These are phyloP conservation scores for Lagria hirta DNA, from an alignment of 2,888 invertebrate species.

Conservation along the genomic window DNA sequence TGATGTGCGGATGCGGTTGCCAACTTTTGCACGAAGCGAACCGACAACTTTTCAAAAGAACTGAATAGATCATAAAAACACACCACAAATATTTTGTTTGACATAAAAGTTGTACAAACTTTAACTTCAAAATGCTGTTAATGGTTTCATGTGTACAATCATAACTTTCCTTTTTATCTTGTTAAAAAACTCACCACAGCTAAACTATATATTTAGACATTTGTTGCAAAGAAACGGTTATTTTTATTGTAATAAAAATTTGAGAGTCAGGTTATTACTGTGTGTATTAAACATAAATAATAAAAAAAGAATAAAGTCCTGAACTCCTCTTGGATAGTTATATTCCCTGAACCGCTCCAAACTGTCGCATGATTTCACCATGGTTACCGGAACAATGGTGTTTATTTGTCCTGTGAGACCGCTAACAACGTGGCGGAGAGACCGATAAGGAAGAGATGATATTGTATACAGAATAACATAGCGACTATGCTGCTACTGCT, in stretches of 20 bases:
- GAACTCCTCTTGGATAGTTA: constrained; percentile 32
- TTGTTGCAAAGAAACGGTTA: too few relatives aligned
- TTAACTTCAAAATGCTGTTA: too few relatives aligned
- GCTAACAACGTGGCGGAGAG: constrained; percentile 56
- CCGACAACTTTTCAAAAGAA: too few relatives aligned
- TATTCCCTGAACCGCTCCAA: constrained; percentile 41
- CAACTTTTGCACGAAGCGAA: too few relatives aligned
- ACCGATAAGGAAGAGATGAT: constrained; percentile 56
- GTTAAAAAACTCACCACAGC: too few relatives aligned
- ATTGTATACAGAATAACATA: constrained; percentile 52
- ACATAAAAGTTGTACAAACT: too few relatives aligned
- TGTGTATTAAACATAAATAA: constrained; percentile 1
- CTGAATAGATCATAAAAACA: too few relatives aligned
- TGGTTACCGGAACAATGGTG: constrained; percentile 57
- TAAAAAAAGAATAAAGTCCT: constrained; percentile 20
- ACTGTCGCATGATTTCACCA: constrained; percentile 56
- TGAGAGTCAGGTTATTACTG: constrained; percentile 14
- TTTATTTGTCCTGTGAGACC: constrained; percentile 57
- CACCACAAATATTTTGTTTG: too few relatives aligned
- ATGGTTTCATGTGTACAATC: too few relatives aligned
- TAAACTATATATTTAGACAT: too few relatives aligned
- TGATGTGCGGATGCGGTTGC: constrained; percentile 26
- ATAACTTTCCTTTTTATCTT: too few relatives aligned
- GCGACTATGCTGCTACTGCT: constrained; percentile 24
- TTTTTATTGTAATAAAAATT: constrained; percentile 12